These are phyloP conservation scores for Lithophane ornitopus DNA, from an alignment of 2,888 invertebrate genomes.

Conservation along the genomic window DNA sequence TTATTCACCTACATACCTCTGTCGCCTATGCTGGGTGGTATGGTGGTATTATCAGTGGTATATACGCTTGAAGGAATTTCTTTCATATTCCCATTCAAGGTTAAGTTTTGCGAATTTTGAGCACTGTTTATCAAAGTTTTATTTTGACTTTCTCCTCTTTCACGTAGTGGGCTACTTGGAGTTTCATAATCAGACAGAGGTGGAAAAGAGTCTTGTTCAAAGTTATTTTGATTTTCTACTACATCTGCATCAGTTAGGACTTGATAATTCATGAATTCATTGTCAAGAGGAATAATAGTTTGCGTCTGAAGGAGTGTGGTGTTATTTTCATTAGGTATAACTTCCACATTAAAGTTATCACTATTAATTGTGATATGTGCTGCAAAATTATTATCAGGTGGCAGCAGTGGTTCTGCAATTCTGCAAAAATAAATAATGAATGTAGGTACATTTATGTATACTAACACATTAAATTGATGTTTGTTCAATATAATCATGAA, in stretches of 20 bases:
- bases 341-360: constrained; percentile 60
- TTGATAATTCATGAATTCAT: constrained; percentile 34
- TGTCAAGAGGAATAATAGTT: constrained; percentile 19
- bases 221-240: constrained; percentile 16
- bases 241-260: constrained; percentile 39
- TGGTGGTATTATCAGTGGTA: background rate
- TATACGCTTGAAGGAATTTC: constrained; percentile 1
- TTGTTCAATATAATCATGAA: background rate
- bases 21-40: constrained; percentile 21
- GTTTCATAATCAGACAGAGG: constrained; percentile 21
- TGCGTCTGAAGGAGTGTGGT: background rate
- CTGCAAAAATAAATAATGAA: constrained; percentile 50
- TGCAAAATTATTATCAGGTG: constrained; percentile 47
- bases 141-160: constrained; percentile 7
- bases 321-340: constrained; percentile 48
- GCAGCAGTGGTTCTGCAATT: constrained; percentile 27
- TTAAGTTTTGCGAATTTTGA: background rate
- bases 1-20: constrained; percentile 31
- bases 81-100: background rate
- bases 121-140: constrained; percentile 1
- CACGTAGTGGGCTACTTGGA: background rate
- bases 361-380: constrained; percentile 60
- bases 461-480: background rate
- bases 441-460: background rate
- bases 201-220: background rate